Evolutionary conservation across 2,113 vertebrate species (phyloP), one percentile per base, ranked within the genome.

Genomic region (Calyptomena viridis): DNA sequence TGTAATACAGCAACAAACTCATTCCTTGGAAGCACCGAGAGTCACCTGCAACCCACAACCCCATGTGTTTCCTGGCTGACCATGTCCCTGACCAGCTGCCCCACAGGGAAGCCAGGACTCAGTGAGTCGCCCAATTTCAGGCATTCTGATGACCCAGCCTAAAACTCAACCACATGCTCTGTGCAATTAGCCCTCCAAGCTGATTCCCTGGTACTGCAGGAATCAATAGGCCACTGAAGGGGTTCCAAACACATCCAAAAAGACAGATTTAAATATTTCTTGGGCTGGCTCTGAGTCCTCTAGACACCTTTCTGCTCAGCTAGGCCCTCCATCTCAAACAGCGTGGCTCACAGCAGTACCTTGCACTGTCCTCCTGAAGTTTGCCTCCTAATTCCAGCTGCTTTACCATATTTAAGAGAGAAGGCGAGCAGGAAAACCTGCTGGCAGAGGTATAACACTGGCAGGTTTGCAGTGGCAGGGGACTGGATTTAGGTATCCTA

Each of bases 1-100:
- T 99, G 97, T 53, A 97, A 97, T 1, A 75, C 52, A 92, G 19
- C 67, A 89, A 72, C 22, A 42, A 33, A 40, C 12, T 79, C 30
- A 25, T 40, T 58, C 79, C 74, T 60, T 4, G 0, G 49, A n/a
- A 50, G 58, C 28, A 73, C 64, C 17, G 17, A 53, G 33, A 67
- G 40, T 14, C 66, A 49, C 80, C 76, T 14, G 12, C 58, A 49
- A 24, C 50, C 63, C 16, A 8, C 4, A 62, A 33, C 4, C 31
- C 33, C 15, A 8, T 2, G 0, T 3, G 13, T 4, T 3, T 42
- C 40, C 55, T 11, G 33, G 33, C 40, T 33, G 50, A 21, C 13
- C 5, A 1, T 0, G 27, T 5, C 40, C 60, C 33, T 58, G 31
- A 62, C 42, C 77, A n/a, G n/a, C 37, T 15, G 28, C 12, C 55